These are phyloP conservation scores for Okamejei kenojei DNA, from an alignment of 2,797 vertebrate genomes.

Conservation along the genomic window DNA sequence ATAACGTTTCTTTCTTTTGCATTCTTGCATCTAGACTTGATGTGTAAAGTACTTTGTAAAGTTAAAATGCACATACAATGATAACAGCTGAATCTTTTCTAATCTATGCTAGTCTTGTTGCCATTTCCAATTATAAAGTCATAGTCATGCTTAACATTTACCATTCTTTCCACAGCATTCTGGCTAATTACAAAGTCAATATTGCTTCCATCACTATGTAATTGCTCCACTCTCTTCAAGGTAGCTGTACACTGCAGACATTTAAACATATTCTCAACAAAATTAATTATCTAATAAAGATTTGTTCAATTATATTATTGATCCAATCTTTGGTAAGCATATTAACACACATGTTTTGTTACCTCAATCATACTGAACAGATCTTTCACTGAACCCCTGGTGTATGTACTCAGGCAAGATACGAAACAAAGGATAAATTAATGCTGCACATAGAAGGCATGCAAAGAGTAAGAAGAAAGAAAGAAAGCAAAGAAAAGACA, in stretches of 20 bases:
- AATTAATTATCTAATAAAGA: not conserved
- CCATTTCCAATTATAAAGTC: not conserved
- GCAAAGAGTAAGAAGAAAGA: conserved; percentile 10
- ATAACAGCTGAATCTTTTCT: not conserved
- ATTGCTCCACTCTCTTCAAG: not conserved
- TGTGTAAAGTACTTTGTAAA: not conserved
- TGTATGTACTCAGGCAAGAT: not conserved
- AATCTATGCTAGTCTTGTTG: not conserved
- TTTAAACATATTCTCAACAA: not conserved
- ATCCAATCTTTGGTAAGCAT: not conserved
- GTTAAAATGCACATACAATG: not conserved
- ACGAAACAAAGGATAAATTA: not conserved
- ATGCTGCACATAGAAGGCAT: not conserved
- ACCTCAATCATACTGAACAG: conserved; percentile 18
- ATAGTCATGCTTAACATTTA: not conserved
- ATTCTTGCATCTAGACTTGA: not conserved
- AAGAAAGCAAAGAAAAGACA: conserved; percentile 5
- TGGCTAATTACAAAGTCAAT: not conserved
- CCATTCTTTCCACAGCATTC: not conserved
- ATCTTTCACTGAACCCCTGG: not conserved
- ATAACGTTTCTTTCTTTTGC: not conserved
- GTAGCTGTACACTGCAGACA: not conserved
- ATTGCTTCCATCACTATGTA: not conserved
- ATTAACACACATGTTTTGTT: not conserved
- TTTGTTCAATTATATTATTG: not conserved